Evolutionary conservation across 2,888 invertebrate species (phyloP), one percentile per base, ranked within the genome.

Genomic region (Yponomeuta malinellus): DNA sequence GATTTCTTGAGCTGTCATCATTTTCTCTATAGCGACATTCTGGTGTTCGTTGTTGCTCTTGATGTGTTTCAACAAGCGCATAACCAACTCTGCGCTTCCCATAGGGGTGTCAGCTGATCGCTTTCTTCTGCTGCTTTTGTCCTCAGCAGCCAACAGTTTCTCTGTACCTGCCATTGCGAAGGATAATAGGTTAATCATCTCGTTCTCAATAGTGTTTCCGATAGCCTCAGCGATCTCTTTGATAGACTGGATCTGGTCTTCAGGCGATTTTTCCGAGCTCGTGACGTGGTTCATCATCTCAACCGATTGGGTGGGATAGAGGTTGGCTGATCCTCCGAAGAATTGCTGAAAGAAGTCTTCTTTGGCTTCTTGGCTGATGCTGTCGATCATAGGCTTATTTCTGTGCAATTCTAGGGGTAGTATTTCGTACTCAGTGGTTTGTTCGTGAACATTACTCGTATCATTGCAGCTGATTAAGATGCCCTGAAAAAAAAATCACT

Each of bases 1-100:
- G 2, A 91, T 91, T 77, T 92, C 88, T 78, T 91, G 90, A 67
- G 91, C 91, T 2, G 85, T 81, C 90, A 92, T 90, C 89, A 92
- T 89, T 76, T 92, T 91, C 15, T 91, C 92, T 23, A 92, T 90
- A 2, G 90, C 90, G n/a, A 90, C 84, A 72, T 90, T 91, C 71
- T 92, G 92, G 72, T 85, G 86, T 75, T 92, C 91, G 70, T 91
- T 92, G 73, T 85, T 89, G 0, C 82, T 81, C 74, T 90, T 91
- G 1, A 92, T 91, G 72, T 92, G 91, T 71, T 86, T 87, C 1
- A 92, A 76, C 33, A 92, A 73, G 75, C 87, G 82, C 79, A 84
- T 86, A 0, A 92, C 83, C 12, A 90, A 71, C 48, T 87, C 79
- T 2, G 88, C 82, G 75, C 88, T 89, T 48, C 87, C 91, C 81